Conservation (phyloP, 1,140 invertebrate species). For the Apolygus lucorum region DNA sequence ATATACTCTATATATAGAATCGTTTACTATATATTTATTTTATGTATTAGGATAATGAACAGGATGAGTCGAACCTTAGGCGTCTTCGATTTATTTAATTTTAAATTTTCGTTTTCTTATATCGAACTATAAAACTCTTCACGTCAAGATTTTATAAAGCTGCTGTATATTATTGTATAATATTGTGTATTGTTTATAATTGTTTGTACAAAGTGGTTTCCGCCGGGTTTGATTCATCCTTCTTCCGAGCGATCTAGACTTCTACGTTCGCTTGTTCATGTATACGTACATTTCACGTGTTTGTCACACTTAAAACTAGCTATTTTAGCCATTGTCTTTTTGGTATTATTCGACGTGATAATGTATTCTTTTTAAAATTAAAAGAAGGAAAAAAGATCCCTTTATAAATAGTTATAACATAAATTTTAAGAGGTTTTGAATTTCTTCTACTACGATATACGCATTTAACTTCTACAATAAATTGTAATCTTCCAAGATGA, state of each 20-base stretch:
- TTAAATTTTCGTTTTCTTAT: not conserved
- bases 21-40: slow-evolving; percentile 29
- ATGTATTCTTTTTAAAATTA: slow-evolving; percentile 16
- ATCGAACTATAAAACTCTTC: not conserved
- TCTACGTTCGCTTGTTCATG: slow-evolving; percentile 5
- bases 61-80: not conserved
- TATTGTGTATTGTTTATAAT: slow-evolving; percentile 12
- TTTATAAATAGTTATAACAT: slow-evolving; percentile 24
- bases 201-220: slow-evolving; percentile 8
- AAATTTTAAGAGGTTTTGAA: slow-evolving; percentile 27
- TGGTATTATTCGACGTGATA: slow-evolving; percentile 29
- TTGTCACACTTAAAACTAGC: slow-evolving; percentile 27
- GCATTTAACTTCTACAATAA: slow-evolving; percentile 30
- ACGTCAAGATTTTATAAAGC: not conserved
- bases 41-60: slow-evolving; percentile 12
- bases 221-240: slow-evolving; percentile 17
- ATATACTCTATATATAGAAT: slow-evolving; percentile 28
- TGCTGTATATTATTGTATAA: slow-evolving; percentile 1
- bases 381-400: slow-evolving; percentile 23
- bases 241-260: slow-evolving; percentile 21
- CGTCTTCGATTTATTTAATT: not conserved
- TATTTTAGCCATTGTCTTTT: slow-evolving; percentile 29
- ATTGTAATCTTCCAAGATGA: slow-evolving; percentile 31
- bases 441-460: slow-evolving; percentile 29
- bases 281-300: slow-evolving; percentile 34